Conservation (phyloP, 2,797 vertebrate species). For the Huso huso region DNA sequence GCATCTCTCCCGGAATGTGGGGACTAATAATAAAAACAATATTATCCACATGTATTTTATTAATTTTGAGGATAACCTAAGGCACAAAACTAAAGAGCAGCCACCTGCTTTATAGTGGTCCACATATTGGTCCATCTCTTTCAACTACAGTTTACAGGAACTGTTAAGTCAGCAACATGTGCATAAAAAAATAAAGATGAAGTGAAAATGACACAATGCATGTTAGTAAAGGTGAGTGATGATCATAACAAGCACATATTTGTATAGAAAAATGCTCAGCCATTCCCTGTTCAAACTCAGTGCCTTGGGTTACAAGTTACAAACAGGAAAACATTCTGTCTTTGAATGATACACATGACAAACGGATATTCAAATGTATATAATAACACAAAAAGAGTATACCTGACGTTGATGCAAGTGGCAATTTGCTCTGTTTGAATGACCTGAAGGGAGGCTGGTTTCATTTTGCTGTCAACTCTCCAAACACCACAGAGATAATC, state of each 20-base stretch:
- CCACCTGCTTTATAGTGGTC: too few species aligned
- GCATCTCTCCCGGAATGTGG: constrained; percentile 73
- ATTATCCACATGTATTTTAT: too few species aligned
- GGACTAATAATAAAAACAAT: constrained; percentile 53
- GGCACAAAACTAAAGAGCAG: too few species aligned
- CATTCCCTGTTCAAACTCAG: rapidly evolving
- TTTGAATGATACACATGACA: neutral
- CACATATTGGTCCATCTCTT: too few species aligned
- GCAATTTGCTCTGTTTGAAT: constrained; percentile 47
- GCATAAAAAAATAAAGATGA: too few species aligned
- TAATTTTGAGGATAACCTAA: too few species aligned
- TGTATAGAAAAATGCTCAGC: neutral
- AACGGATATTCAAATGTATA: neutral
- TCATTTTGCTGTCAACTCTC: constrained; percentile 32
- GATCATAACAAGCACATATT: too few species aligned
- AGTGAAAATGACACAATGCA: too few species aligned
- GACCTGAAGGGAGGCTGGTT: constrained; percentile 54
- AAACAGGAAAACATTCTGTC: neutral
- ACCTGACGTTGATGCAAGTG: constrained; percentile 77
- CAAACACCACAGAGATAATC: constrained; percentile 70
- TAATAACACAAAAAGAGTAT: constrained; percentile 10
- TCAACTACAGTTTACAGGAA: too few species aligned
- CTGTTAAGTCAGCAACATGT: too few species aligned
- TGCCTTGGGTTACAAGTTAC: neutral
- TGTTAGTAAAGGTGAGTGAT: too few species aligned